A percentile compares a stretch with the other conserved stretches of the same genome.
These are phyloP conservation scores for Kryptopterus vitreolus DNA, from an alignment of 2,797 vertebrate species.

Conservation along the genomic window DNA sequence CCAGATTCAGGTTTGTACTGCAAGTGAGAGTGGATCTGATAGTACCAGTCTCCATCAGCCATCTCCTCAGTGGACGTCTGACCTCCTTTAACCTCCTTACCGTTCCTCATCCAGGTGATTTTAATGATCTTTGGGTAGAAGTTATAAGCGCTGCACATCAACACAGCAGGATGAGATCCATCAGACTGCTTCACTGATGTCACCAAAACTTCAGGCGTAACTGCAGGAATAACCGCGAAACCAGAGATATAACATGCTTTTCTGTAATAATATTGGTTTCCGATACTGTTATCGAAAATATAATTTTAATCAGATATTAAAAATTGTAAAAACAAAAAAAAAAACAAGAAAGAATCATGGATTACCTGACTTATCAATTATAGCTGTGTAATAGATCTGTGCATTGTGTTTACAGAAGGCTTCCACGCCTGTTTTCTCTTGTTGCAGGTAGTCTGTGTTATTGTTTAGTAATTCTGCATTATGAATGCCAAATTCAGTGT, in stretches of 20 bases:
- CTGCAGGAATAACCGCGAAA: conserved; percentile 43
- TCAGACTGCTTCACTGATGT: conserved; percentile 34
- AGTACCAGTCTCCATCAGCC: conserved; percentile 66
- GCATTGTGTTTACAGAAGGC: background rate
- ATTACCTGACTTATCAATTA: background rate
- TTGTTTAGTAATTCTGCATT: background rate
- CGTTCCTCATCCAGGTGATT: conserved; percentile 69
- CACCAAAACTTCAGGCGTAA: conserved; percentile 60
- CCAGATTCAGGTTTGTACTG: conserved; percentile 59
- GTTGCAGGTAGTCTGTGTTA: background rate
- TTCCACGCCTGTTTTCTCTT: background rate
- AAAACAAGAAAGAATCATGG: background rate
- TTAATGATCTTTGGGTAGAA: conserved; percentile 72
- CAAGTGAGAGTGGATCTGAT: conserved; percentile 69
- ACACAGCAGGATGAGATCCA: conserved; percentile 52
- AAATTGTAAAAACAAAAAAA: no score
- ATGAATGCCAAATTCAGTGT: background rate
- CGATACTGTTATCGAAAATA: background rate
- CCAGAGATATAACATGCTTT: background rate
- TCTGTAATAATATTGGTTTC: background rate
- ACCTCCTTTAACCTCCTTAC: conserved; percentile 47
- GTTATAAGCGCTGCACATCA: conserved; percentile 69
- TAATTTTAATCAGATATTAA: background rate
- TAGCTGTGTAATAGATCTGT: background rate
- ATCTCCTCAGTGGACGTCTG: conserved; percentile 47